Conservation (phyloP, 2,888 invertebrate genomes). For the Drosophila mimica region DNA sequence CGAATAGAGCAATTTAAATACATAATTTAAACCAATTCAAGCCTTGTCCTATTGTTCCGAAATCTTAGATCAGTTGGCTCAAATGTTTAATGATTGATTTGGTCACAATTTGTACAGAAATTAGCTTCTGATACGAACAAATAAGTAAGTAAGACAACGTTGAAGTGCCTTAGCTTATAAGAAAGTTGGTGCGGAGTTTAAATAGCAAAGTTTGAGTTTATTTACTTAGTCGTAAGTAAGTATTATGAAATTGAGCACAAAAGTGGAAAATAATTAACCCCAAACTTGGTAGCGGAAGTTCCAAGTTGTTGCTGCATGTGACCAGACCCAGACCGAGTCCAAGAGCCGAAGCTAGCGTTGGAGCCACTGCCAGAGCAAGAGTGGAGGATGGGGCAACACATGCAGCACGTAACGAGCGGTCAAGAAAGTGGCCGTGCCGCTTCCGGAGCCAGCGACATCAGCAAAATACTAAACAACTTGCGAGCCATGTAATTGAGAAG, state of each 20-base stretch:
- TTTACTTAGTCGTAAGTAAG: conserved; percentile 32
- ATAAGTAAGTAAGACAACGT: background rate
- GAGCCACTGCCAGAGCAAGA: conserved; percentile 4
- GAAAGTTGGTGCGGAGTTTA: conserved; percentile 46
- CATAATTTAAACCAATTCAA: background rate
- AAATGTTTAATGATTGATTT: background rate
- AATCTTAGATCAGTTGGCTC: background rate
- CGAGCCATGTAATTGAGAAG: conserved; percentile 63
- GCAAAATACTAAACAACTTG: conserved; percentile 65
- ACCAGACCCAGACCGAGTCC: conserved; percentile 13
- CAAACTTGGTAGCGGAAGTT: conserved; percentile 73
- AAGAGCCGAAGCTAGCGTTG: background rate
- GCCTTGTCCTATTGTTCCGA: background rate
- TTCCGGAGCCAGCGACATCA: conserved; percentile 63
- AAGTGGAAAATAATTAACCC: conserved; percentile 83
- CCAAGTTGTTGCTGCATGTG: conserved; percentile 54
- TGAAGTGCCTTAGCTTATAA: conserved; percentile 20
- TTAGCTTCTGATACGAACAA: background rate
- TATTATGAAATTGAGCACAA: conserved; percentile 60
- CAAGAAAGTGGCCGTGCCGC: conserved; percentile 53
- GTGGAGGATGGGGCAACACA: conserved; percentile 63
- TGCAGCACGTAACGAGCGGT: conserved; percentile 80
- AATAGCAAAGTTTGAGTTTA: conserved; percentile 32
- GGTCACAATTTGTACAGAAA: background rate
- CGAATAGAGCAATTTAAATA: background rate